Conservation (phyloP, 2,113 vertebrate species). For the Mus pahari region DNA sequence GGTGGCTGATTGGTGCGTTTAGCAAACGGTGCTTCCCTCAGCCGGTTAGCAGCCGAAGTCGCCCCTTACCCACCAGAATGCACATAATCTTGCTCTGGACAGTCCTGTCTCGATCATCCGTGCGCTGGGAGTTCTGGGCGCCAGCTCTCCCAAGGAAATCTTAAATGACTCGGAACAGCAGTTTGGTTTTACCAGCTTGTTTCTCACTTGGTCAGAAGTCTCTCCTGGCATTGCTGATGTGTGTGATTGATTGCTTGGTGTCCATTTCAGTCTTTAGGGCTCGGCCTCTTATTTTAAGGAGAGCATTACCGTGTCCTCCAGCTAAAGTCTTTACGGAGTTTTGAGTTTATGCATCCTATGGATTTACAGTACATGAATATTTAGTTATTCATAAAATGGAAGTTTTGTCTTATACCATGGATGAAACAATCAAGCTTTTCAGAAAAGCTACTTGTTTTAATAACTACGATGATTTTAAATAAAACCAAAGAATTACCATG, state of each 20-base stretch:
- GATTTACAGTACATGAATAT: constrained; percentile 81
- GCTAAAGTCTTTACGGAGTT: constrained; percentile 58
- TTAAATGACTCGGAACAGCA: constrained; percentile 74
- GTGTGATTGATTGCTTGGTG: constrained; percentile 75
- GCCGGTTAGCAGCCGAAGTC: constrained; percentile 87
- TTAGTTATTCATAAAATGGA: constrained; percentile 75
- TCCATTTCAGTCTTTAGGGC: constrained; percentile 71
- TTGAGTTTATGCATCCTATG: constrained; percentile 76
- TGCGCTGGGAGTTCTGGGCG: constrained; percentile 66
- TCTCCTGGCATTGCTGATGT: constrained; percentile 56
- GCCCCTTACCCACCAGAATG: constrained; percentile 79
- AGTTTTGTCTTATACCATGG: constrained; percentile 63
- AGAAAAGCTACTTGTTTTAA: constrained; percentile 63
- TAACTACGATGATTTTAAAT: constrained; percentile 59
- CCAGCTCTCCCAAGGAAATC: constrained; percentile 75
- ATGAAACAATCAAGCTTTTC: constrained; percentile 72
- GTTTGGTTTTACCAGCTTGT: constrained; percentile 58
- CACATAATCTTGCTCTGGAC: constrained; percentile 79
- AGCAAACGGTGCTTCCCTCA: constrained; percentile 87
- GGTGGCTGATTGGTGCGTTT: constrained; percentile 78
- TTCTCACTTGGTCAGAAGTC: constrained; percentile 69
- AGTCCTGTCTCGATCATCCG: constrained; percentile 77
- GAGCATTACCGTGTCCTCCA: constrained; percentile 56
- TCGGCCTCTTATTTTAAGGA: constrained; percentile 66
- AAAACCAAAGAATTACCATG: constrained; percentile 64